phyloP scores from a whole-genome alignment of 2,113 vertebrate genomes.

The Puntigrus tetrazona region DNA sequence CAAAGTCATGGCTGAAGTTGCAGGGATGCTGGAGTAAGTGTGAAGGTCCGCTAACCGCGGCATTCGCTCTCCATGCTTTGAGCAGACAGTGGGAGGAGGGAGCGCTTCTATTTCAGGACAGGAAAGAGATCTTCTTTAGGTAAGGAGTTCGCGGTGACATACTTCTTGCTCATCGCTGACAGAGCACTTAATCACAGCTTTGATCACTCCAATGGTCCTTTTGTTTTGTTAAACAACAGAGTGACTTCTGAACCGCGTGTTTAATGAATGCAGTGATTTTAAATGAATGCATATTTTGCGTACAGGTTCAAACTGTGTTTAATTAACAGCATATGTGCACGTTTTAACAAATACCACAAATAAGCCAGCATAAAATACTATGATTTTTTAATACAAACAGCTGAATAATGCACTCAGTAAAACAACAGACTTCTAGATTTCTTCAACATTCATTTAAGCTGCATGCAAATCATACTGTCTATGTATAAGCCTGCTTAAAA shows the following conservation, averaged over 20 bases:
- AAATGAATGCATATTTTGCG: neutral
- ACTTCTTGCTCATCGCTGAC: neutral
- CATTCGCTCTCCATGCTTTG: slow-evolving; percentile 10
- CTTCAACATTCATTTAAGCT: no score
- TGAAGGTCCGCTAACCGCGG: neutral
- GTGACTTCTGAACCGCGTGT: neutral
- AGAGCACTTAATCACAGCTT: neutral
- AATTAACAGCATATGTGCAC: no score
- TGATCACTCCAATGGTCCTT: neutral
- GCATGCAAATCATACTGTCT: no score
- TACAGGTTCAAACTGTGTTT: neutral
- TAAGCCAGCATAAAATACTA: no score
- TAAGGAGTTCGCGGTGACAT: neutral
- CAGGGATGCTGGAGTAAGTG: slow-evolving; percentile 28
- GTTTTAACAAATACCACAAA: no score
- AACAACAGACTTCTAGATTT: no score
- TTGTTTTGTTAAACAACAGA: neutral
- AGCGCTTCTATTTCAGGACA: slow-evolving; percentile 9
- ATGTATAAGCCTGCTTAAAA: no score
- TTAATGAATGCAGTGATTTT: neutral
- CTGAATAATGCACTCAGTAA: no score
- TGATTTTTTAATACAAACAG: no score
- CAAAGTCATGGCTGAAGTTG: slow-evolving; percentile 27
- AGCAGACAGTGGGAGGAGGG: slow-evolving; percentile 30
- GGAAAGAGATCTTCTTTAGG: neutral